Evolutionary conservation across 2,797 vertebrate species (phyloP).

Genomic region (Neomorphus geoffroyi): DNA sequence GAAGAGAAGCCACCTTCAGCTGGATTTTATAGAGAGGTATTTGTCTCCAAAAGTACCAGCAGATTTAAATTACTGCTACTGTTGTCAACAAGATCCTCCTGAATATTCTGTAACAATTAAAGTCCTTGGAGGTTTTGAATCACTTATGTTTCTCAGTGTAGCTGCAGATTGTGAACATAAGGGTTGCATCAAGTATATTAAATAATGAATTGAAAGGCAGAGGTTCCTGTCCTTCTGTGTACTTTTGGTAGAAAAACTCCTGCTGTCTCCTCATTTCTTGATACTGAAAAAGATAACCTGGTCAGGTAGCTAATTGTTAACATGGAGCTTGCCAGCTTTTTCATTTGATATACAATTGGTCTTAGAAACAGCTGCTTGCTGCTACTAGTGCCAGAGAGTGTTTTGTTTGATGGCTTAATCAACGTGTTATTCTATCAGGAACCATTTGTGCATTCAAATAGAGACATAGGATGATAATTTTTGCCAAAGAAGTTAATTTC

Average conservation of each 20-base stretch:
- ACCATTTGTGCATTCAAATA: not conserved
- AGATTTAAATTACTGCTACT: constrained; percentile 25
- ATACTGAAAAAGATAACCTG: not conserved
- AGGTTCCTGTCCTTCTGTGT: constrained; percentile 13
- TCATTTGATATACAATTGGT: not conserved
- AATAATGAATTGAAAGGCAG: constrained; percentile 43
- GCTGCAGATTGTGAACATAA: constrained; percentile 53
- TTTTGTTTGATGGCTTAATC: constrained; percentile 24
- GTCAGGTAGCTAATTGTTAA: not conserved
- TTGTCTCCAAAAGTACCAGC: not conserved
- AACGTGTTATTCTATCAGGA: not conserved
- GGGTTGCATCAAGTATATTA: constrained; percentile 23
- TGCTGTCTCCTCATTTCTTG: not conserved
- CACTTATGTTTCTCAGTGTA: constrained; percentile 13
- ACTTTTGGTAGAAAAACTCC: not conserved
- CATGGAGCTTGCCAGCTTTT: not conserved
- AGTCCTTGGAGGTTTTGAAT: constrained; percentile 40
- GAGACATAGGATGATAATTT: not conserved
- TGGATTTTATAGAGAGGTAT: not conserved
- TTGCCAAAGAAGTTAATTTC: not conserved
- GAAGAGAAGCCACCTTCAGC: not conserved
- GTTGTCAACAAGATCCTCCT: constrained; percentile 41
- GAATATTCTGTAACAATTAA: not conserved
- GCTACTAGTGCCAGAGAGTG: not conserved
- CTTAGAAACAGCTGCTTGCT: constrained; percentile 18